Base-by-base conservation (phyloP, 2,797 vertebrate genomes). In the Spheniscus humboldti region DNA sequence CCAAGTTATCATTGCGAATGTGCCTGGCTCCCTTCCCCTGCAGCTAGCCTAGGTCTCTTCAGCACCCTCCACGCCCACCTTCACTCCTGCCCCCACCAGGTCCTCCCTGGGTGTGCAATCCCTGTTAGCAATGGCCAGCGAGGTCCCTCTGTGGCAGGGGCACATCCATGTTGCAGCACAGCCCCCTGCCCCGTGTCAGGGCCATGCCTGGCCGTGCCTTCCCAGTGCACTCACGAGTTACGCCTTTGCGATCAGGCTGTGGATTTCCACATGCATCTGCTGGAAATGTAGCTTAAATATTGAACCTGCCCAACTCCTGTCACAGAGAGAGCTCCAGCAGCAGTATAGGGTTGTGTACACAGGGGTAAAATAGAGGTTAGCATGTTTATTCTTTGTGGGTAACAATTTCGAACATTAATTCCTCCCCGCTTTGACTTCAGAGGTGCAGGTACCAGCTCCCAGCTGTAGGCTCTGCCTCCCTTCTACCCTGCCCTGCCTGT, bases 61-160 rank as follows among this genome's bases (percentile, higher is more conserved):
- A 24, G 20, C 6, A 9, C 13, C 27, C 15, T 74, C 18, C 19
- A 25, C 23, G 78, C 8, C 28, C 39, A 66, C 5, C 24, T 48
- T 74, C 45, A 27, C 13, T 24, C 24, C 43, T 25, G 28, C 6
- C 7, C 9, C 2, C 0, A 0, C 31, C 43, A 33, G 20, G 8
- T 35, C 63, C 18, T 68, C 18, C 17, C 30, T 10, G 18, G 19
- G 3, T 67, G 47, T 30, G 18, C 56, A 71, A 59, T 13, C 5
- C 30, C 31, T 9, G 4, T 18, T 47, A 74, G 72, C 48, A 39
- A 35, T 6, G 28, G 10, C 27, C 76, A 75, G 22, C 1, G 4
- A 10, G 9, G 27, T 52, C 16, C 43, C 37, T 45, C 10, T 27
- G 9, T 15, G 41, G 4, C 56, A 57, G 47, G n/a, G 41, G 3